Evolutionary conservation across 2,113 vertebrate genomes (phyloP).

Genomic region (Labeo catla): DNA sequence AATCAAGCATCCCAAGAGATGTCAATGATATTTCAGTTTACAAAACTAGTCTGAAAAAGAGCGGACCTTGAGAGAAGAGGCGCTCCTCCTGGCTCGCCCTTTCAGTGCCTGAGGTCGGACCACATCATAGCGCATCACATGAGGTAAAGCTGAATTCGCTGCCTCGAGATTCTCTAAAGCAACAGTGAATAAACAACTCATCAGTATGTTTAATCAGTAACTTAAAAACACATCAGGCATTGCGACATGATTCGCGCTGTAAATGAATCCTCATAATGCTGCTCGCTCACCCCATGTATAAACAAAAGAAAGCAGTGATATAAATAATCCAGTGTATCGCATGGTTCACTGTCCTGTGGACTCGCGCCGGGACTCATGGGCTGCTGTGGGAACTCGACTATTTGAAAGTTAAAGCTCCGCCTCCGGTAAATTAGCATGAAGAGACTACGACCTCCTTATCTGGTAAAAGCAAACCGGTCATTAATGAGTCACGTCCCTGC

Average conservation of each 20-base stretch:
- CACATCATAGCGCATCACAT: constrained; percentile 77
- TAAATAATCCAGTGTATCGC: constrained; percentile 62
- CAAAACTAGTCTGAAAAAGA: background rate
- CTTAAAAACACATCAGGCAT: background rate
- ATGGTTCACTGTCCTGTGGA: constrained; percentile 80
- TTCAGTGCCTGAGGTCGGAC: constrained; percentile 73
- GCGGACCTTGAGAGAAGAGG: constrained; percentile 59
- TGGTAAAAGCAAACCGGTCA: constrained; percentile 31
- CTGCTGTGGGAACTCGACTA: constrained; percentile 54
- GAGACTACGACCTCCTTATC: constrained; percentile 57
- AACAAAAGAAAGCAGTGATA: constrained; percentile 63
- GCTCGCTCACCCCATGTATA: constrained; percentile 69
- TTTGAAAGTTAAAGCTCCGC: constrained; percentile 45
- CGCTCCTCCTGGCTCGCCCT: constrained; percentile 66
- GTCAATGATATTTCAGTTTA: background rate
- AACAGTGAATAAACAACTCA: background rate
- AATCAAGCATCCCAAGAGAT: background rate
- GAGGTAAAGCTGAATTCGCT: constrained; percentile 66
- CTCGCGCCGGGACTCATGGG: constrained; percentile 31
- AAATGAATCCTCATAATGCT: background rate
- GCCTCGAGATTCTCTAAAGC: constrained; percentile 22
- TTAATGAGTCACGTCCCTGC: background rate
- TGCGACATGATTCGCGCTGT: background rate
- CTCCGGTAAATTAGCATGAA: constrained; percentile 63
- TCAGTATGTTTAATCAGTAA: background rate